A percentile compares a stretch with the other conserved stretches of the same genome.
These are phyloP conservation scores for Corythucha ciliata DNA, from an alignment of 2,888 invertebrate genomes.

Conservation along the genomic window DNA sequence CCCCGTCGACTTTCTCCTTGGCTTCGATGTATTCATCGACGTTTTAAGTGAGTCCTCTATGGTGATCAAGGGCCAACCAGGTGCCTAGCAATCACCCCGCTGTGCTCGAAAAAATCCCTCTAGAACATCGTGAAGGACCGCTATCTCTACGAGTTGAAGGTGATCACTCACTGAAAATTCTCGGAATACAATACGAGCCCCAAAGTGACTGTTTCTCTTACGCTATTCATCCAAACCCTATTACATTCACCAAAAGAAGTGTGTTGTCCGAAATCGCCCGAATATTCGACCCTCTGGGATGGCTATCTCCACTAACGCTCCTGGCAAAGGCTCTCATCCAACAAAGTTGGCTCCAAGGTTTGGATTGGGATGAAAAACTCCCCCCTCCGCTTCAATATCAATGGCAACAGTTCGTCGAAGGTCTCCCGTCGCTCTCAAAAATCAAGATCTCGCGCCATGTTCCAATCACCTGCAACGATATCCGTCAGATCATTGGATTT, in stretches of 20 bases:
- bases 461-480: no score
- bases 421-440: background rate
- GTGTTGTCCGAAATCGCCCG: background rate
- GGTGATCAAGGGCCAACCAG: background rate
- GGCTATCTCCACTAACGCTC: background rate
- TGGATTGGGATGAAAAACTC: conserved; percentile 2
- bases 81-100: no score
- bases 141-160: no score
- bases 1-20: background rate
- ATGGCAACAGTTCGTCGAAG: background rate
- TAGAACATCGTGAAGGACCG: no score
- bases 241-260: background rate
- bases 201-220: background rate
- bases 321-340: conserved; percentile 4
- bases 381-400: background rate
- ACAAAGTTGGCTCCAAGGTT: background rate
- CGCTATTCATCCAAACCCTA: background rate
- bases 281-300: conserved; percentile 7
- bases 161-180: no score
- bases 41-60: no score
- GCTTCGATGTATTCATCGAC: background rate
- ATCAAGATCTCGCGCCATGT: conserved; percentile 2
- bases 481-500: conserved; percentile 8
- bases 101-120: no score
- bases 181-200: conserved; percentile 1